phyloP scores from a whole-genome alignment of 2,888 invertebrate species.

The Argyresthia albistria region DNA sequence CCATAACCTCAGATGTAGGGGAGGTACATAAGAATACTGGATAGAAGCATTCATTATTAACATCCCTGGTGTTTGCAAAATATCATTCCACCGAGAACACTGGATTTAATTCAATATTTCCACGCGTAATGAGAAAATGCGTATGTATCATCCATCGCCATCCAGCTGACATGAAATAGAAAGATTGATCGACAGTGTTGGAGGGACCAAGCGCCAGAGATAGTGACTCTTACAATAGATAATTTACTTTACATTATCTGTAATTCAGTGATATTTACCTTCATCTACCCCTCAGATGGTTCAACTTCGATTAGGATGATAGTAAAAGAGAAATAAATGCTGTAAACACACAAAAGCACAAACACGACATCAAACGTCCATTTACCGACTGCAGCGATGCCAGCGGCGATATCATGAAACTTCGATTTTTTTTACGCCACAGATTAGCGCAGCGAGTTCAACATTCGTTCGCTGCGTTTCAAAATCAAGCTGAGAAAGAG shows the following conservation, averaged over 20 bases:
- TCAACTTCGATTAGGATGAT: slow-evolving; percentile 61
- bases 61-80: slow-evolving; percentile 21
- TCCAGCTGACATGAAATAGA: slow-evolving; percentile 66
- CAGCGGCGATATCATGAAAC: slow-evolving; percentile 51
- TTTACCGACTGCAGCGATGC: slow-evolving; percentile 76
- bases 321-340: slow-evolving; percentile 59
- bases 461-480: too few species aligned
- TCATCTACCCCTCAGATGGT: slow-evolving; percentile 76
- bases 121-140: slow-evolving; percentile 46
- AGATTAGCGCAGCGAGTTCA: slow-evolving; percentile 17
- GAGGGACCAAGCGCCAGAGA: slow-evolving; percentile 45
- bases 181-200: slow-evolving; percentile 47
- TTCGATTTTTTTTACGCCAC: slow-evolving; percentile 33
- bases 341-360: slow-evolving; percentile 77
- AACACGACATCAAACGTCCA: slow-evolving; percentile 77
- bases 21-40: slow-evolving; percentile 47
- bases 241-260: neutral
- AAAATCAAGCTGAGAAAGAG: too few species aligned
- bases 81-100: slow-evolving; percentile 31
- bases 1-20: slow-evolving; percentile 64
- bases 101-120: slow-evolving; percentile 60
- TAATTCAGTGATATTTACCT: slow-evolving; percentile 53
- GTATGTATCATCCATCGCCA: slow-evolving; percentile 69
- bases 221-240: neutral
- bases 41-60: slow-evolving; percentile 26